Conservation (phyloP, 2,797 vertebrate species). For the Podarcis siculus region DNA sequence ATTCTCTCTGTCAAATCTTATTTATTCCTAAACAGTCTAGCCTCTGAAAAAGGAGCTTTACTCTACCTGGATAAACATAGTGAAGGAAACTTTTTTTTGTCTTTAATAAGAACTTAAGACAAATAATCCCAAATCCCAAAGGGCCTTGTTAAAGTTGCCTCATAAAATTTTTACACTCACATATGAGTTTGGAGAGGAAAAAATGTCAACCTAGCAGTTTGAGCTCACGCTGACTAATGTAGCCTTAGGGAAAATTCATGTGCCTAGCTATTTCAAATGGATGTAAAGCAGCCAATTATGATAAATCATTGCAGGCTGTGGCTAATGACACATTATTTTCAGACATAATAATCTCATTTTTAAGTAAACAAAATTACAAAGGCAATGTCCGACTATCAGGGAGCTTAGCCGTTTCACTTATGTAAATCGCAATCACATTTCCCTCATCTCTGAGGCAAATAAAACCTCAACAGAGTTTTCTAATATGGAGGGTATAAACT, state of each 20-base stretch:
- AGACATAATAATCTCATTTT: constrained; percentile 68
- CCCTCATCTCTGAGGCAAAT: constrained; percentile 31
- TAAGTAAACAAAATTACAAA: constrained; percentile 69
- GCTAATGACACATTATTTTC: constrained; percentile 66
- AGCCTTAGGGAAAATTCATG: constrained; percentile 76
- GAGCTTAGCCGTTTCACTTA: constrained; percentile 13
- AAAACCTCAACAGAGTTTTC: neutral
- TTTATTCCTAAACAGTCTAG: constrained; percentile 51
- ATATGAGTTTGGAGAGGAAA: constrained; percentile 62
- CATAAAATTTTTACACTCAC: constrained; percentile 76
- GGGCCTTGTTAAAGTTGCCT: constrained; percentile 78
- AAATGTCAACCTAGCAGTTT: constrained; percentile 68
- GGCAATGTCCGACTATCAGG: constrained; percentile 33
- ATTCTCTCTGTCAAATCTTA: constrained; percentile 44
- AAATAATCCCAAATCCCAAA: constrained; percentile 78
- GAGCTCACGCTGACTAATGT: constrained; percentile 74
- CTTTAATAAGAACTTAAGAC: constrained; percentile 77
- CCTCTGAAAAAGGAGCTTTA: constrained; percentile 63
- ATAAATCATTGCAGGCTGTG: constrained; percentile 74
- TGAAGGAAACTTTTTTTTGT: constrained; percentile 59
- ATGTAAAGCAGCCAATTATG: constrained; percentile 73
- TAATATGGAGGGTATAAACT: neutral
- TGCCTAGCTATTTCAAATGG: constrained; percentile 68
- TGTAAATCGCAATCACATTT: constrained; percentile 36
- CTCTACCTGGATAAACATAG: constrained; percentile 72